Conservation (phyloP, 2,113 vertebrate genomes). For the Pycnonotus jocosus region DNA sequence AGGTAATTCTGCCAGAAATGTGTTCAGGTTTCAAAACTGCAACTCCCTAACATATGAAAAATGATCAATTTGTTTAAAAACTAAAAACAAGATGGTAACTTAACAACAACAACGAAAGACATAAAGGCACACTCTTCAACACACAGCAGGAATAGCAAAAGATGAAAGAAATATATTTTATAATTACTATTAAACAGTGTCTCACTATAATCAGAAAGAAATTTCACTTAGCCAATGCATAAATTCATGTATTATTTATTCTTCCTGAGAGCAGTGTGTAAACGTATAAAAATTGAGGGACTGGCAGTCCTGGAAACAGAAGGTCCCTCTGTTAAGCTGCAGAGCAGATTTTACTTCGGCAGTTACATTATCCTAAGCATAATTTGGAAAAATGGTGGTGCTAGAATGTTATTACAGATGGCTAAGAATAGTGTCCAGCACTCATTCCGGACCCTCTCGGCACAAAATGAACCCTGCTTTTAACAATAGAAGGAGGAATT, state of each 20-base stretch:
- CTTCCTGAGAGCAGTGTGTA: background rate
- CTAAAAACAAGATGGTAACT: background rate
- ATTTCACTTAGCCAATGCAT: slow-evolving; percentile 17
- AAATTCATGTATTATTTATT: slow-evolving; percentile 54
- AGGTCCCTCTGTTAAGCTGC: slow-evolving; percentile 19
- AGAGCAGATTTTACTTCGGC: background rate
- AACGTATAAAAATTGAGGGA: slow-evolving; percentile 38
- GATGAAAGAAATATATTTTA: background rate
- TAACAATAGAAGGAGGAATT: background rate
- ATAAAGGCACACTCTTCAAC: background rate
- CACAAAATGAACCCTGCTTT: background rate
- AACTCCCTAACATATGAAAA: background rate
- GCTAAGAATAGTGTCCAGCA: slow-evolving; percentile 5
- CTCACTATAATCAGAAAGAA: background rate
- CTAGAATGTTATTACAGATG: slow-evolving; percentile 9
- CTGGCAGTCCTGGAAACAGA: slow-evolving; percentile 35
- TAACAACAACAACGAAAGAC: background rate
- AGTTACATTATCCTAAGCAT: background rate
- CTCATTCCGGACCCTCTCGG: background rate
- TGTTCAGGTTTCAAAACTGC: slow-evolving; percentile 5
- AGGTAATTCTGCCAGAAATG: background rate
- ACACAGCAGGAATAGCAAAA: background rate
- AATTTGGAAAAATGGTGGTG: background rate
- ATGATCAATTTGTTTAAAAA: background rate
- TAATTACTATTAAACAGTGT: slow-evolving; percentile 6